These are phyloP conservation scores for Drosophila baimaii DNA, from an alignment of 1,140 invertebrate genomes.

Conservation along the genomic window DNA sequence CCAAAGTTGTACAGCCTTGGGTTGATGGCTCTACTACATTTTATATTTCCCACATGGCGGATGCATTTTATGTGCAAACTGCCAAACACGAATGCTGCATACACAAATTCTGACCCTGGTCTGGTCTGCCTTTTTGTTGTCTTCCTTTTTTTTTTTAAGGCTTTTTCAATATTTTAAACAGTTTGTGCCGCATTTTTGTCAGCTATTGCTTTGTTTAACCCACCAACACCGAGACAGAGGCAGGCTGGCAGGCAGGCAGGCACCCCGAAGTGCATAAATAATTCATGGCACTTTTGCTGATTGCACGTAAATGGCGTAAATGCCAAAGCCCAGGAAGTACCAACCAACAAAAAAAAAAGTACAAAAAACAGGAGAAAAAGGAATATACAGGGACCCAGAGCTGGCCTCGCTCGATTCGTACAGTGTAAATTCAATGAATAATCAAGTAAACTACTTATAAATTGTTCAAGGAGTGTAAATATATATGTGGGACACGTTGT, in stretches of 20 bases:
- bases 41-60: constrained; percentile 32
- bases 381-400: neutral
- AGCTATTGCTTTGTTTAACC: constrained; percentile 39
- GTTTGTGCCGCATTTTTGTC: constrained; percentile 29
- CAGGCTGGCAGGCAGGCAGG: neutral
- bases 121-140: neutral
- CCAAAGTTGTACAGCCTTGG: constrained; percentile 1
- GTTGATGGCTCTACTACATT: constrained; percentile 9
- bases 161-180: constrained; percentile 47
- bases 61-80: constrained; percentile 40
- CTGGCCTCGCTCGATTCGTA: constrained; percentile 51
- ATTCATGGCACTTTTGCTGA: constrained; percentile 78
- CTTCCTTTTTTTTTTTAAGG: constrained; percentile 32
- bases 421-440: constrained; percentile 67
- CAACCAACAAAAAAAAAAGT: neutral
- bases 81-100: constrained; percentile 24
- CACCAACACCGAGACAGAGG: neutral
- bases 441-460: constrained; percentile 72
- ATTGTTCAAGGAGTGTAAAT: constrained; percentile 54
- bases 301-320: constrained; percentile 81
- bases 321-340: constrained; percentile 59
- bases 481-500: constrained; percentile 19
- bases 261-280: constrained; percentile 53
- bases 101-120: constrained; percentile 1
- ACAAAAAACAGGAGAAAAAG: neutral